phyloP scores from a whole-genome alignment of 2,113 vertebrate species.

The Connochaetes taurinus region DNA sequence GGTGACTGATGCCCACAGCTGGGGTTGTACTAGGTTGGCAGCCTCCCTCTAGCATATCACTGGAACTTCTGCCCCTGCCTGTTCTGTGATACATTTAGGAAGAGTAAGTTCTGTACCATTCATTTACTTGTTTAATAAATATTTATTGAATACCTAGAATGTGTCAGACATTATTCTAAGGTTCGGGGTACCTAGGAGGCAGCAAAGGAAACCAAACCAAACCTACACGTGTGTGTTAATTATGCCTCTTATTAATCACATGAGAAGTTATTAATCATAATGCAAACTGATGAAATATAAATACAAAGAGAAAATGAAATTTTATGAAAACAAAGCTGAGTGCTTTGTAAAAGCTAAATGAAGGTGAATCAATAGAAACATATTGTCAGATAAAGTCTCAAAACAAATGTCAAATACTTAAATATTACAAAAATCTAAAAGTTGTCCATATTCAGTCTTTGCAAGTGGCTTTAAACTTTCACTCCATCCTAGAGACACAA shows the following conservation, averaged over 20 bases:
- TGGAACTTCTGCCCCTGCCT: no score
- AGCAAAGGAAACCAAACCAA: neutral
- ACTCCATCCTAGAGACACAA: neutral
- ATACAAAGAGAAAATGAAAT: neutral
- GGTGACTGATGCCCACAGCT: neutral
- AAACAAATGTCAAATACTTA: neutral
- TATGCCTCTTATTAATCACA: neutral
- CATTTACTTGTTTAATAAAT: neutral
- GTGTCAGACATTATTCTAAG: neutral
- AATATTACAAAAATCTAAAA: neutral
- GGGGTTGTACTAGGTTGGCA: neutral
- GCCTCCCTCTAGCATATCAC: neutral
- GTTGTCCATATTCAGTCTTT: neutral
- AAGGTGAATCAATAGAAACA: neutral
- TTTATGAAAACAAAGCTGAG: neutral
- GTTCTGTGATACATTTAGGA: neutral
- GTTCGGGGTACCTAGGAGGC: neutral
- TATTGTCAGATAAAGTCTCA: neutral
- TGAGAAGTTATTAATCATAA: neutral
- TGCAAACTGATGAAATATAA: neutral
- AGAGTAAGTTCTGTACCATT: neutral
- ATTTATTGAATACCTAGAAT: neutral
- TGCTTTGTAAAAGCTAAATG: neutral
- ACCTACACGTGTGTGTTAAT: neutral
- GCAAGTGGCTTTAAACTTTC: neutral